Evolutionary conservation across 2,113 vertebrate species (phyloP).

Genomic region (Nothoprocta pentlandii): DNA sequence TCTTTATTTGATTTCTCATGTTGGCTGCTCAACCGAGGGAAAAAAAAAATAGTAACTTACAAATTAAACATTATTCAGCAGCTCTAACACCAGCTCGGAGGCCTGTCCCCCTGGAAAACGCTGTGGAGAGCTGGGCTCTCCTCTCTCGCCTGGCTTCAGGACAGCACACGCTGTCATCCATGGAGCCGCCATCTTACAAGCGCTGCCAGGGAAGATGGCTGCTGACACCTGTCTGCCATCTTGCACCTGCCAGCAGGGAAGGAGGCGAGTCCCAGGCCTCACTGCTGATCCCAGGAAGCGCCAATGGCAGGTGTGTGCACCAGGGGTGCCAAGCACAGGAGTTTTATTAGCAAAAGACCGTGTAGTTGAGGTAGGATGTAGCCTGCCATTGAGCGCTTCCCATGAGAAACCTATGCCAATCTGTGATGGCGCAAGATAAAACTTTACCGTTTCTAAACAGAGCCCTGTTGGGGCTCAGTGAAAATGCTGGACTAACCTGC

Average conservation of each 20-base stretch:
- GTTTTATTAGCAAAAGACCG: background rate
- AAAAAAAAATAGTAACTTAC: too few relatives aligned
- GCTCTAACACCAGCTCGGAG: background rate
- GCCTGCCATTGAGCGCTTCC: background rate
- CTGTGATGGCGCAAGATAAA: fast-evolving
- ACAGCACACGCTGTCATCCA: background rate
- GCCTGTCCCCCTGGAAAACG: background rate
- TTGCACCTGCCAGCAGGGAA: background rate
- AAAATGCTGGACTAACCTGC: fast-evolving
- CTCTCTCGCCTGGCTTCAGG: background rate
- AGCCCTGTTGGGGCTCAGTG: background rate
- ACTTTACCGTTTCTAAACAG: fast-evolving
- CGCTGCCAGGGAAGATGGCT: background rate
- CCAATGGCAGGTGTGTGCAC: fast-evolving
- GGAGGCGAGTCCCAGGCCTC: background rate
- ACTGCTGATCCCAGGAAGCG: fast-evolving
- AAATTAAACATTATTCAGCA: conserved; percentile 35
- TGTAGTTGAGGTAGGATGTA: conserved; percentile 34
- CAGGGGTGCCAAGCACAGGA: background rate
- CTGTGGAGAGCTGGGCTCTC: background rate
- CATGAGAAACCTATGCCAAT: background rate
- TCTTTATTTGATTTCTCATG: background rate
- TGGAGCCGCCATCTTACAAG: background rate
- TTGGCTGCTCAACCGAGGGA: background rate
- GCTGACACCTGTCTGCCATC: background rate